A percentile compares a stretch with the other conserved stretches of the same genome.
These are phyloP conservation scores for Gonioctena quinquepunctata DNA, from an alignment of 1,140 invertebrate genomes.

Conservation along the genomic window DNA sequence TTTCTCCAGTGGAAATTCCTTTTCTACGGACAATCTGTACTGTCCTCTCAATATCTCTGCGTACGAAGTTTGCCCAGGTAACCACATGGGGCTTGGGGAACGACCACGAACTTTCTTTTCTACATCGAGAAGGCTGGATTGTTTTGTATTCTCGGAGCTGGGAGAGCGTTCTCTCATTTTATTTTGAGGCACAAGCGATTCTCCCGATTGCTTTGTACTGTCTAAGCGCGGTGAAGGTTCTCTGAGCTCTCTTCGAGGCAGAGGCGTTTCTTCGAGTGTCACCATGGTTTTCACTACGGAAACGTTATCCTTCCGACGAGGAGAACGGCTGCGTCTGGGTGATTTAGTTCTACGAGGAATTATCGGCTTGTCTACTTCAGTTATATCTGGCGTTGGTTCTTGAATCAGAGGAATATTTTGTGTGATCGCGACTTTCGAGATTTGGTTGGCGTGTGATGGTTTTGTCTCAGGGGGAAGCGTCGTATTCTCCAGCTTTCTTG, in stretches of 20 bases:
- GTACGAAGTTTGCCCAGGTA: slow-evolving; percentile 72
- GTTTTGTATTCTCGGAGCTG: background rate
- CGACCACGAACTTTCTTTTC: slow-evolving; percentile 52
- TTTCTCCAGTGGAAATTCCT: background rate
- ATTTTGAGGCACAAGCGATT: background rate
- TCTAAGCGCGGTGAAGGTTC: slow-evolving; percentile 3
- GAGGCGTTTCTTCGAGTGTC: background rate
- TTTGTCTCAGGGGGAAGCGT: slow-evolving; percentile 16
- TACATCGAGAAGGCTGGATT: background rate
- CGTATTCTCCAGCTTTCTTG: slow-evolving; percentile 14
- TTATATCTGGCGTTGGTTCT: background rate
- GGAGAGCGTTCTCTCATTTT: slow-evolving; percentile 5
- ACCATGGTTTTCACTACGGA: background rate
- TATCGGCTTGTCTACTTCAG: background rate
- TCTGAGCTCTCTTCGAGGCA: background rate
- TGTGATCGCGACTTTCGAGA: background rate
- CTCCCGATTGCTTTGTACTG: background rate
- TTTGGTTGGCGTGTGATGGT: background rate
- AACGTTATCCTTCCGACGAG: slow-evolving; percentile 39
- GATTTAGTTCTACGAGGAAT: slow-evolving; percentile 30
- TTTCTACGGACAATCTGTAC: slow-evolving; percentile 21
- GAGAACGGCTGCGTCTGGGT: slow-evolving; percentile 53
- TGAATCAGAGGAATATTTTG: slow-evolving; percentile 13
- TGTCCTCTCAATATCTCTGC: slow-evolving; percentile 74
- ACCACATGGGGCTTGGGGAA: slow-evolving; percentile 74